These are phyloP conservation scores for Protonibea diacanthus DNA, from an alignment of 2,797 vertebrate species.

Conservation along the genomic window DNA sequence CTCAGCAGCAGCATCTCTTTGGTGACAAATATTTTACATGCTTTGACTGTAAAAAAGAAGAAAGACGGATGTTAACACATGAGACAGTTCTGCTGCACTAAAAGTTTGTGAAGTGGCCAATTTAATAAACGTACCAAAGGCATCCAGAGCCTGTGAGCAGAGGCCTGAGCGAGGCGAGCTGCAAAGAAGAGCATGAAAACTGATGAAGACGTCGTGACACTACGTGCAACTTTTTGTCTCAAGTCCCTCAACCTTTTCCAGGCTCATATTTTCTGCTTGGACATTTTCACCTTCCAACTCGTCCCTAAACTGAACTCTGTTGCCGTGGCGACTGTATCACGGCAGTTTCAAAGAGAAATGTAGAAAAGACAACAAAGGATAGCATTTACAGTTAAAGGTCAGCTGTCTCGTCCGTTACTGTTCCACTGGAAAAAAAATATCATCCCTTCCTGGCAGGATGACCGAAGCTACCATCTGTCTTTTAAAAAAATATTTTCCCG, in stretches of 20 bases:
- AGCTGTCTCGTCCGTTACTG: slow-evolving; percentile 4
- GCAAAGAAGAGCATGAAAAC: slow-evolving; percentile 16
- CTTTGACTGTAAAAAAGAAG: slow-evolving; percentile 84
- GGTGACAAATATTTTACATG: slow-evolving; percentile 89
- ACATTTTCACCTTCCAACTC: not conserved
- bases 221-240: not conserved
- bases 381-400: slow-evolving; percentile 62
- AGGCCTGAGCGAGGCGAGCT: slow-evolving; percentile 82
- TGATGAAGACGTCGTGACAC: not conserved
- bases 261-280: not conserved
- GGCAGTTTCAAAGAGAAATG: slow-evolving; percentile 42
- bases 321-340: slow-evolving; percentile 21
- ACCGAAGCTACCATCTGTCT: not conserved
- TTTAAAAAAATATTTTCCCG: not conserved
- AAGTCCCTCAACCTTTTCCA: not conserved
- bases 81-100: not conserved
- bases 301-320: slow-evolving; percentile 7
- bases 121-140: slow-evolving; percentile 90
- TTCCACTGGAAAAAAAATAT: not conserved
- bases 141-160: slow-evolving; percentile 88
- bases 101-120: not conserved
- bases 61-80: not conserved
- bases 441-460: not conserved
- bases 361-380: slow-evolving; percentile 44
- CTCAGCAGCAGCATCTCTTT: slow-evolving; percentile 96